These are phyloP conservation scores for Protobothrops mucrosquamatus DNA, from an alignment of 2,113 vertebrate species.

Conservation along the genomic window DNA sequence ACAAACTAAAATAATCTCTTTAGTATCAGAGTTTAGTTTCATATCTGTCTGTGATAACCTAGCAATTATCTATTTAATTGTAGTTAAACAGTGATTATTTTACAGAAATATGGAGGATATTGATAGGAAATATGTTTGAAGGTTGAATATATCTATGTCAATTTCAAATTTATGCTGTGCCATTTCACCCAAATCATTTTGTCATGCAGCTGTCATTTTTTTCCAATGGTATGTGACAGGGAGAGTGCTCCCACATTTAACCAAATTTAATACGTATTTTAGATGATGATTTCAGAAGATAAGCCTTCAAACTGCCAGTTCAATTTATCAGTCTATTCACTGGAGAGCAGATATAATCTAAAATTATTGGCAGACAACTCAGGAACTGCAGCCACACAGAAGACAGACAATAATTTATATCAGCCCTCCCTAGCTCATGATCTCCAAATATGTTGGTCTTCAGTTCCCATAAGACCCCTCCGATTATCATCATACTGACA, in stretches of 20 bases:
- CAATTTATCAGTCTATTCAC: constrained; percentile 22
- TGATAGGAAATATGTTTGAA: background rate
- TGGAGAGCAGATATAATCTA: background rate
- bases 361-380: background rate
- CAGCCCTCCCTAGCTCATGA: background rate
- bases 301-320: background rate
- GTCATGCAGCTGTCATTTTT: background rate
- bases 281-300: background rate
- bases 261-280: background rate
- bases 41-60: background rate
- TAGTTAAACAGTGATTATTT: background rate
- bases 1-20: background rate
- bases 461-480: background rate
- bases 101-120: background rate
- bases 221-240: background rate
- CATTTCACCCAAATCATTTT: background rate
- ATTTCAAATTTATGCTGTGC: background rate
- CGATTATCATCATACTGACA: background rate
- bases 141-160: background rate
- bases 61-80: background rate
- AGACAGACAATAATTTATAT: background rate
- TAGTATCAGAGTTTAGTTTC: background rate
- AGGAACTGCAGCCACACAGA: background rate
- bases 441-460: background rate
- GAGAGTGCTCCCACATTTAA: background rate